A percentile compares a stretch with the other conserved stretches of the same genome.
phyloP scores from a whole-genome alignment of 2,888 invertebrate genomes.

The Amiota communis region DNA sequence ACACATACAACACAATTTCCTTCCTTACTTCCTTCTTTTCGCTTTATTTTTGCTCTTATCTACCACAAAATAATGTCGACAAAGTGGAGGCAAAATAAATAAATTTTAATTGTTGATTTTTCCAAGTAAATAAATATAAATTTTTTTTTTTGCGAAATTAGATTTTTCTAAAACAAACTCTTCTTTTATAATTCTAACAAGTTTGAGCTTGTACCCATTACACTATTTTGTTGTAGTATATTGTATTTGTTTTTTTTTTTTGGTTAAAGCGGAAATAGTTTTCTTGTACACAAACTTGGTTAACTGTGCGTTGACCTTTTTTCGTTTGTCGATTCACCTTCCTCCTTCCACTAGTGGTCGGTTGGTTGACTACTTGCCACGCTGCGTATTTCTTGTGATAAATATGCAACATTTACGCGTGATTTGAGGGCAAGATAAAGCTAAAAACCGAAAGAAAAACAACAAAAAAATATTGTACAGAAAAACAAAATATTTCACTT shows the following conservation, averaged over 20 bases:
- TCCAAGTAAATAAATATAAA: not conserved
- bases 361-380: not conserved
- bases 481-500: not conserved
- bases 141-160: constrained; percentile 32
- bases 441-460: constrained; percentile 53
- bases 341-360: not conserved
- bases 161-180: constrained; percentile 46
- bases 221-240: not conserved
- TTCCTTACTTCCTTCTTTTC: no score
- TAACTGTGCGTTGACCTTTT: constrained; percentile 67
- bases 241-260: no score
- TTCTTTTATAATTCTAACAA: constrained; percentile 36
- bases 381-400: constrained; percentile 51
- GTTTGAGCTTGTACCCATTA: constrained; percentile 35
- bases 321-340: constrained; percentile 7
- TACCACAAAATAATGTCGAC: no score
- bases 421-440: constrained; percentile 65
- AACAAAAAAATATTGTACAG: constrained; percentile 42
- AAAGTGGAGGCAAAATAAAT: not conserved
- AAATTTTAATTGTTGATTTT: constrained; percentile 19
- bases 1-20: no score
- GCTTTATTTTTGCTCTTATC: no score
- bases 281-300: not conserved
- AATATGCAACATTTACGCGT: constrained; percentile 65
- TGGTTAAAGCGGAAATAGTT: constrained; percentile 54